Conservation (phyloP, 2,888 invertebrate genomes). For the Caenorhabditis afra region DNA sequence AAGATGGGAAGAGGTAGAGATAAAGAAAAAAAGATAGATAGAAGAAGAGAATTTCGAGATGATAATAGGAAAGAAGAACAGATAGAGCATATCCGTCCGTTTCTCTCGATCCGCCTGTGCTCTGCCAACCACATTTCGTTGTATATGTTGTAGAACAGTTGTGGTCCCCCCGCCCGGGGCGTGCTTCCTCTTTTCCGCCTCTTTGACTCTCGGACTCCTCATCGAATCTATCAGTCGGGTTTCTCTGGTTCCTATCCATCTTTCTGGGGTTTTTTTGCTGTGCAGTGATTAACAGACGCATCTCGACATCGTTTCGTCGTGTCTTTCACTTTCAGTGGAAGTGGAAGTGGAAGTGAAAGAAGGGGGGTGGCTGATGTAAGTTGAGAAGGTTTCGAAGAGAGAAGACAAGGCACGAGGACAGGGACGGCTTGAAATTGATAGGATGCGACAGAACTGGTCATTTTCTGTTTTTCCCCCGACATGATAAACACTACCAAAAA, state of each 20-base stretch:
- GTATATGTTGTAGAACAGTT: constrained; percentile 63
- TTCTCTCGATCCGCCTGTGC: constrained; percentile 15
- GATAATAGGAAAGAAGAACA: constrained; percentile 47
- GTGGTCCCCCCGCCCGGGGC: constrained; percentile 39
- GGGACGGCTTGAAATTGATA: constrained; percentile 38
- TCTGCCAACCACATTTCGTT: constrained; percentile 58
- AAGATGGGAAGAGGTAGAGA: not conserved
- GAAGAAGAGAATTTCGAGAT: constrained; percentile 30
- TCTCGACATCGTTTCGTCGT: not conserved
- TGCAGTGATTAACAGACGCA: constrained; percentile 39
- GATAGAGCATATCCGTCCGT: constrained; percentile 53
- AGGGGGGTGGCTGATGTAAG: constrained; percentile 28
- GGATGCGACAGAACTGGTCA: constrained; percentile 24
- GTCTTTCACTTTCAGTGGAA: constrained; percentile 13
- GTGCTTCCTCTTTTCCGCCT: no score
- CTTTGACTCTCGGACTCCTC: no score
- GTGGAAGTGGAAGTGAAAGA: no score
- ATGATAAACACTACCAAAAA: constrained; percentile 11
- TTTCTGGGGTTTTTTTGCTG: constrained; percentile 54
- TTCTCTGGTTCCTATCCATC: constrained; percentile 49
- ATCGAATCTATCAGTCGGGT: constrained; percentile 27
- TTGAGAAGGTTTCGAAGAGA: constrained; percentile 52
- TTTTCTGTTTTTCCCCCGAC: not conserved
- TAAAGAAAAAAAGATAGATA: not conserved
- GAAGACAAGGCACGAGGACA: constrained; percentile 27